These are phyloP conservation scores for Paedocypris sp. DNA, from an alignment of 2,113 vertebrate species.

Conservation along the genomic window DNA sequence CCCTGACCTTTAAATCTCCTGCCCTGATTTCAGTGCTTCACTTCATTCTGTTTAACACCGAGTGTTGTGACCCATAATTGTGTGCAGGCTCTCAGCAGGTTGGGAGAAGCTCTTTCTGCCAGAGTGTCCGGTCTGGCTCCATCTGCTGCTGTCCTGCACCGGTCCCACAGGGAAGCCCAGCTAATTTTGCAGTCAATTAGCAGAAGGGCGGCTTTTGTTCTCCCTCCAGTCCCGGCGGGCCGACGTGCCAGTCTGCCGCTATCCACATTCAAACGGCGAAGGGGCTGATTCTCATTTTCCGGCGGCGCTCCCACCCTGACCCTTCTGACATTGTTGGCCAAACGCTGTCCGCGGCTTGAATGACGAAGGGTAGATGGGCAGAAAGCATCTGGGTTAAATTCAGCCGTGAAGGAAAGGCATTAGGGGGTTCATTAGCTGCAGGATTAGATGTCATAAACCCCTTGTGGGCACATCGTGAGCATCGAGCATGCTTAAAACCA, in stretches of 20 bases:
- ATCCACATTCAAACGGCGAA: slow-evolving; percentile 64
- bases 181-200: slow-evolving; percentile 99
- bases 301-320: slow-evolving; percentile 55
- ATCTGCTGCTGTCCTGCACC: slow-evolving; percentile 77
- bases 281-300: slow-evolving; percentile 57
- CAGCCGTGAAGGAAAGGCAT: slow-evolving; percentile 7
- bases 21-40: slow-evolving; percentile 47
- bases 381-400: slow-evolving; percentile 34
- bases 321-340: slow-evolving; percentile 77
- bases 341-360: slow-evolving; percentile 55
- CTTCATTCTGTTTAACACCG: slow-evolving; percentile 76
- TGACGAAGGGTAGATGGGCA: slow-evolving; percentile 24
- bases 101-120: slow-evolving; percentile 65
- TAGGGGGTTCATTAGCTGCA: slow-evolving; percentile 18
- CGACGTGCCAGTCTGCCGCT: slow-evolving; percentile 65
- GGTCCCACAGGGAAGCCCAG: slow-evolving; percentile 76
- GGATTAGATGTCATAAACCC: slow-evolving; percentile 19
- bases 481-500: slow-evolving; percentile 1
- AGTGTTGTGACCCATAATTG: slow-evolving; percentile 80
- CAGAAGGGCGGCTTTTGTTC: slow-evolving; percentile 96
- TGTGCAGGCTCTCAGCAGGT: slow-evolving; percentile 79
- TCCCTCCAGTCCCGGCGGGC: slow-evolving; percentile 68
- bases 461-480: slow-evolving; percentile 9
- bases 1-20: slow-evolving; percentile 55
- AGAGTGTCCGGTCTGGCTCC: slow-evolving; percentile 72